Percentiles rank a stretch among this genome's conserved stretches.
Evolutionary conservation across 2,113 vertebrate species (phyloP).

Genomic region (Heterotilapia buettikoferi): DNA sequence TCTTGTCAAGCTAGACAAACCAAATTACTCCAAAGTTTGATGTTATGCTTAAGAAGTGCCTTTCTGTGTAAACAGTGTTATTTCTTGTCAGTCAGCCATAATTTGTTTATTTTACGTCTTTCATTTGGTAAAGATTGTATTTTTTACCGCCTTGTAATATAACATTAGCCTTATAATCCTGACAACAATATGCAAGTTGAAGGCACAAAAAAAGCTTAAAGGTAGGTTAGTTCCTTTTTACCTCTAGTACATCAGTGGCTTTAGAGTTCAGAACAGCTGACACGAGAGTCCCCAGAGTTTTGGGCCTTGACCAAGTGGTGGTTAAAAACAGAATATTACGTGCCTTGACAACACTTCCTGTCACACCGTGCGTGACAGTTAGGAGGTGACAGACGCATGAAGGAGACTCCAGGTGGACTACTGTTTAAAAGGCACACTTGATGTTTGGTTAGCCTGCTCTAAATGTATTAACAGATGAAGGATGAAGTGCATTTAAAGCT

Average conservation of each 20-base stretch:
- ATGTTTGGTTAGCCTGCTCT: background rate
- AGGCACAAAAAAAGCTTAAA: background rate
- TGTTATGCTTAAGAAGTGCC: conserved; percentile 61
- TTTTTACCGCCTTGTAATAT: conserved; percentile 42
- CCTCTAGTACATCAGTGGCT: background rate
- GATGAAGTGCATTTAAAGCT: background rate
- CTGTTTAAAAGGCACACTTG: background rate
- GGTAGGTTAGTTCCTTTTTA: background rate
- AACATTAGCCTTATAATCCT: conserved; percentile 46
- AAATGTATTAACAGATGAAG: conserved; percentile 30
- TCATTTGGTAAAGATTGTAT: conserved; percentile 48
- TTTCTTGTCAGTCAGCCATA: conserved; percentile 48
- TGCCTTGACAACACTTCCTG: conserved; percentile 36
- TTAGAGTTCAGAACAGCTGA: background rate
- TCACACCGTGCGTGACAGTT: conserved; percentile 15
- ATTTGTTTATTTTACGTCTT: conserved; percentile 26
- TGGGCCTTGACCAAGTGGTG: background rate
- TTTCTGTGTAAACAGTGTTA: conserved; percentile 74
- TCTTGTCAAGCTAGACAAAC: conserved; percentile 41
- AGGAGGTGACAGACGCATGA: conserved; percentile 36
- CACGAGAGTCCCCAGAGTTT: background rate
- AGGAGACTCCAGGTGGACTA: conserved; percentile 24
- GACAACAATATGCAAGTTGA: conserved; percentile 39
- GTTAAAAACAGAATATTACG: conserved; percentile 7
- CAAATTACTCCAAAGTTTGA: conserved; percentile 40